Base-by-base conservation (phyloP, 2,113 vertebrate species). In the Piprites chloris region DNA sequence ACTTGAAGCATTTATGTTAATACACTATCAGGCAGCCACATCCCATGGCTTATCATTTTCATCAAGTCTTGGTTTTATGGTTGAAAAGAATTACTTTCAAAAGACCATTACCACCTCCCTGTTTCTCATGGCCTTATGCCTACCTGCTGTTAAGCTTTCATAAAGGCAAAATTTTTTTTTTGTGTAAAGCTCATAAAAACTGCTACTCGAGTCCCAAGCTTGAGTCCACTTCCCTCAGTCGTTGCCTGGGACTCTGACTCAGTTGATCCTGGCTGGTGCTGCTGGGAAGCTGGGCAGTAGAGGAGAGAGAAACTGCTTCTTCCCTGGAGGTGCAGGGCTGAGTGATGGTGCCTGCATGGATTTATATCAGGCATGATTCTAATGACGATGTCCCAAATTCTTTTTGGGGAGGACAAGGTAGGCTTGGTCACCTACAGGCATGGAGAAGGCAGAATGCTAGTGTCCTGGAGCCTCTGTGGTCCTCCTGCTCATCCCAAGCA, bases 1-100 rank as follows among this genome's bases (percentile, higher is more conserved):
- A 35, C 84, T 80, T 11, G 59, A 74, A 96, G 85, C 90, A 10
- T 95, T 96, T 93, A 96, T 97, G 95, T 84, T 97, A 97, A 97
- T 96, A 85, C 53, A 11, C 93, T 95, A 81, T 87, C 93, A 96
- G 95, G 86, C 91, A 95, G 93, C 94, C 96, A 94, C 95, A 89
- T 96, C 92, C 94, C 94, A 91, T 96, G 93, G 91, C 93, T 94
- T 89, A 96, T 97, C 94, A 93, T 96, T 96, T 95, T 94, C 96
- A 95, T 96, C 93, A 95, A 95, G 72, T 88, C 94, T 96, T 96
- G 95, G 91, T 95, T 97, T 95, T 96, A 96, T 93, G 96, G 95
- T 96, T 95, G 88, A 96, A 97, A 97, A 92, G 97, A 96, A 97
- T 96, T 96, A 93, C 95, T 96, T 97, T 97, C 91, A 95, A 95